Percentiles rank a stretch among this genome's conserved stretches.
These are phyloP conservation scores for Haliclona indistincta DNA, from an alignment of 37 sponge, comb jelly and placozoan species.

Conservation along the genomic window DNA sequence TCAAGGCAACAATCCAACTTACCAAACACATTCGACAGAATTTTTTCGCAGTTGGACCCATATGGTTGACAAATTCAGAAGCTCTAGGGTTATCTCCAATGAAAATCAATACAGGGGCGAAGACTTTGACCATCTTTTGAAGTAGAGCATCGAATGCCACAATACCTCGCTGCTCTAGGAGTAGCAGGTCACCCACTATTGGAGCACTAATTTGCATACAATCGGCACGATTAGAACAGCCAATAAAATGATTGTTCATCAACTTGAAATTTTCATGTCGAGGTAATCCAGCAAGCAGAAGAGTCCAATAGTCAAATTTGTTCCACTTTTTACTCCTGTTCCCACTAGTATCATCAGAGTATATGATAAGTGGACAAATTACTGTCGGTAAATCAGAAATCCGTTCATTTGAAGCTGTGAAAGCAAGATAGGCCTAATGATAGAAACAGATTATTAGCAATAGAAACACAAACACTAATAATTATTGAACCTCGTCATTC, in stretches of 20 bases:
- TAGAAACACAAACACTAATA: no score
- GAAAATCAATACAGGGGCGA: not conserved
- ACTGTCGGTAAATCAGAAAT: no score
- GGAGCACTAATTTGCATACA: not conserved
- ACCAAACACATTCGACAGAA: constrained; percentile 10
- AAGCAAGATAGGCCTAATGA: no score
- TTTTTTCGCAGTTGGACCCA: not conserved
- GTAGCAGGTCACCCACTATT: not conserved
- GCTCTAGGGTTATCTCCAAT: constrained; percentile 2
- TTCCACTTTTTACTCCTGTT: constrained; percentile 49
- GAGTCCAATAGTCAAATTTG: constrained; percentile 42
- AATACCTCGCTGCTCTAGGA: not conserved
- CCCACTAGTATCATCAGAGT: constrained; percentile 62
- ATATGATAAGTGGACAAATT: constrained; percentile 36
- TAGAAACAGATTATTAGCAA: no score
- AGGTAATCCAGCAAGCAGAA: constrained; percentile 40
- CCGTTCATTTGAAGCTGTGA: no score
- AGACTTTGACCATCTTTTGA: not conserved
- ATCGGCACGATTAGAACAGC: no score
- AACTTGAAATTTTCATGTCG: constrained; percentile 17
- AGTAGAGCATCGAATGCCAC: not conserved
- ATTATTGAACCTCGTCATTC: no score
- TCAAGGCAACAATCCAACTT: not conserved
- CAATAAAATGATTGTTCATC: constrained; percentile 31
- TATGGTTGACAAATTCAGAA: not conserved